Evolutionary conservation across 2,113 vertebrate species (phyloP).

Genomic region (Melospiza melodia): DNA sequence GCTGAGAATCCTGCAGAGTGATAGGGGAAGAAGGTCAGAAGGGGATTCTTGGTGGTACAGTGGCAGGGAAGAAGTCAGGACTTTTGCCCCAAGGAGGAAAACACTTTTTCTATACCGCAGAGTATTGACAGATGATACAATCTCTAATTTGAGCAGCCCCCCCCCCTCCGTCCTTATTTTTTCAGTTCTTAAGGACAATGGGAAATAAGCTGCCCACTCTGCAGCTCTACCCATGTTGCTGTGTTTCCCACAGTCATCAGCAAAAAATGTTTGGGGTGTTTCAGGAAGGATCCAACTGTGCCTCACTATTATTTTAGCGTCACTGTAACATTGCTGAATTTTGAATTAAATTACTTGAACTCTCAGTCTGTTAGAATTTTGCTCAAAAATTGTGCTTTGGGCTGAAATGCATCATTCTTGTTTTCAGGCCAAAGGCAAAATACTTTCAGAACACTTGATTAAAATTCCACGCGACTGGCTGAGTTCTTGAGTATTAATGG

Average conservation of each 20-base stretch:
- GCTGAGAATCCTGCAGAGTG: not conserved
- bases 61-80: not conserved
- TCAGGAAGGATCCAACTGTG: not conserved
- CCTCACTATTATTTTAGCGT: not conserved
- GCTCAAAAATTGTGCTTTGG: not conserved
- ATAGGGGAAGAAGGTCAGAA: not conserved
- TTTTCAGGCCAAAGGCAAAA: conserved; percentile 55
- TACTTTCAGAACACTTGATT: conserved; percentile 47
- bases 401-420: conserved; percentile 27
- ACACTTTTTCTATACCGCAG: rapidly evolving
- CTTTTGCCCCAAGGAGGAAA: not conserved
- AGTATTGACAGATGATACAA: rapidly evolving
- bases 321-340: not conserved
- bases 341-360: not conserved
- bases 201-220: not conserved
- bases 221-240: not conserved
- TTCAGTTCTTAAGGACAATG: not conserved
- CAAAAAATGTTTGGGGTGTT: not conserved
- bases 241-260: not conserved
- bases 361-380: not conserved
- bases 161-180: not conserved
- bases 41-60: not conserved
- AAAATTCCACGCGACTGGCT: not conserved
- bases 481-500: not conserved
- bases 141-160: not conserved